These are phyloP conservation scores for Aurelia sp. DNA, from an alignment of 30 jellyfish, hydroid and myxozoan species.

Conservation along the genomic window DNA sequence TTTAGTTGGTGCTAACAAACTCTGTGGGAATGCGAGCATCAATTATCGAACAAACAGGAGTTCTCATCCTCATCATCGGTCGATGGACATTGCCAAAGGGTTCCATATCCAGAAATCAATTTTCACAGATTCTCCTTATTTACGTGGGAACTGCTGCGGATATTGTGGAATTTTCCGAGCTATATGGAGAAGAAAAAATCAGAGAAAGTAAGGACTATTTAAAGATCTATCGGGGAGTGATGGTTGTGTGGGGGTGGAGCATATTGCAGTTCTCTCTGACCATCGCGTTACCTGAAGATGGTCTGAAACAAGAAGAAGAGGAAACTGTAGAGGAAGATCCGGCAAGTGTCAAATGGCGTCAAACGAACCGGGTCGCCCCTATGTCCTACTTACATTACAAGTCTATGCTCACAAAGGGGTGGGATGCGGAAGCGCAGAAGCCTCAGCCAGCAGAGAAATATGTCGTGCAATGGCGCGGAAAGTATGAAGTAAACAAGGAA, in stretches of 20 bases:
- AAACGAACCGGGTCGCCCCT: constrained; percentile 91
- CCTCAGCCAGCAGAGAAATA: constrained; percentile 1
- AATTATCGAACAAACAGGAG: constrained; percentile 94
- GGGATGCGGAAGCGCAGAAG: constrained; percentile 75
- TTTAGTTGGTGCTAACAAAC: constrained; percentile 58
- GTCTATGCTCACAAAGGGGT: constrained; percentile 88
- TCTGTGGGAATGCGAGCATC: constrained; percentile 59
- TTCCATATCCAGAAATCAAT: constrained; percentile 90
- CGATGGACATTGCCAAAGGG: constrained; percentile 99
- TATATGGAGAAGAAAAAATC: constrained; percentile 78
- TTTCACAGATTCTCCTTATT: constrained; percentile 91
- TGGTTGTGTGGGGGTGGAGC: constrained; percentile 97
- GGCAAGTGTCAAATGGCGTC: constrained; percentile 74
- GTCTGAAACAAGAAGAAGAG: constrained; percentile 84
- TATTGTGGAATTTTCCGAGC: constrained; percentile 94
- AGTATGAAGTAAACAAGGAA: constrained; percentile 24
- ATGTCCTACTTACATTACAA: constrained; percentile 95
- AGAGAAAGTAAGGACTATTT: constrained; percentile 17
- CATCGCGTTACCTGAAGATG: constrained; percentile 95
- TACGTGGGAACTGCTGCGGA: constrained; percentile 99
- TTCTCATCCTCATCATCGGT: constrained; percentile 91
- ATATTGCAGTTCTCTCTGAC: constrained; percentile 95
- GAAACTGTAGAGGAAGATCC: constrained; percentile 51
- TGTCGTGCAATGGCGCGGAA: constrained; percentile 55
- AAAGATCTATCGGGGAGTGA: constrained; percentile 74